phyloP scores from a whole-genome alignment of 2,113 vertebrate genomes.

The Tapirus terrestris region DNA sequence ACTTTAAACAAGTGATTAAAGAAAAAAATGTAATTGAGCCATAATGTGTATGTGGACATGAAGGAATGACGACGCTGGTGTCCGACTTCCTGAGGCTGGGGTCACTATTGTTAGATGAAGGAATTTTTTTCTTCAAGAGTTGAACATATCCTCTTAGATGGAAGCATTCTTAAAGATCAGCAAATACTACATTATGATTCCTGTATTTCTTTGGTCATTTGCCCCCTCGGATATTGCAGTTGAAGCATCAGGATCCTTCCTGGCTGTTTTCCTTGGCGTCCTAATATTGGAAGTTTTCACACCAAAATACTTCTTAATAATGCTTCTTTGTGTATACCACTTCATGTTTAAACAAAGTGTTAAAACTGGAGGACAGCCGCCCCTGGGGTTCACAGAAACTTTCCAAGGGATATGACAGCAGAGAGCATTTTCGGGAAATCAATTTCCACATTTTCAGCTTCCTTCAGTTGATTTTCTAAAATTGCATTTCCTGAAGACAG shows the following conservation, averaged over 20 bases:
- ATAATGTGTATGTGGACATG: not conserved
- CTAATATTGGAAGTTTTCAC: not conserved
- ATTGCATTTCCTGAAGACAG: not conserved
- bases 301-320: slow-evolving; percentile 47
- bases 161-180: not conserved
- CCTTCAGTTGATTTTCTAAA: slow-evolving; percentile 39
- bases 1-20: not conserved
- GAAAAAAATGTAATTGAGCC: not conserved
- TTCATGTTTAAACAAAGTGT: slow-evolving; percentile 19
- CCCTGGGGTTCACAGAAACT: not conserved
- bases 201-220: not conserved
- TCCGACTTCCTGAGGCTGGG: not conserved
- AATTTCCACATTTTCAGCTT: slow-evolving; percentile 11
- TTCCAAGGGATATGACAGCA: not conserved
- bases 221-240: not conserved
- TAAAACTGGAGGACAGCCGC: slow-evolving; percentile 15
- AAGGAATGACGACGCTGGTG: not conserved
- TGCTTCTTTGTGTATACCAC: not conserved
- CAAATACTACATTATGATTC: not conserved
- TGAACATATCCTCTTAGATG: not conserved
- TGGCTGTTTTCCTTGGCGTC: slow-evolving; percentile 19
- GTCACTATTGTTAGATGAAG: not conserved
- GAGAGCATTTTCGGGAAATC: slow-evolving; percentile 48
- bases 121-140: not conserved
- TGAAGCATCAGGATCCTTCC: not conserved